These are phyloP conservation scores for Disparrhopalites patrizii DNA, from an alignment of 2,888 invertebrate species.

Conservation along the genomic window DNA sequence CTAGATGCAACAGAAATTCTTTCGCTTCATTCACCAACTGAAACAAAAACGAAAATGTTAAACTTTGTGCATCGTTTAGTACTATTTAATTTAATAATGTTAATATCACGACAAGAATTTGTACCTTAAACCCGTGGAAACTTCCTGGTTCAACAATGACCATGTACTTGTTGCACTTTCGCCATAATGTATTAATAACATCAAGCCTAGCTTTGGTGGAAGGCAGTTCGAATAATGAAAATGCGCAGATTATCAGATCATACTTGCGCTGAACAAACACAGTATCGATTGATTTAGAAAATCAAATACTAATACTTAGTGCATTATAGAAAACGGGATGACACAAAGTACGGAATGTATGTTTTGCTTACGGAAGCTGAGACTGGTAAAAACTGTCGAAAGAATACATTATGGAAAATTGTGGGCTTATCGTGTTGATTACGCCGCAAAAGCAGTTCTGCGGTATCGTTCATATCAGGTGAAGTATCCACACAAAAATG, in stretches of 20 bases:
- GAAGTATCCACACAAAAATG: constrained; percentile 83
- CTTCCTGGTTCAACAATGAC: constrained; percentile 81
- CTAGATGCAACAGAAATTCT: constrained; percentile 67
- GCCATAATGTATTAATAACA: constrained; percentile 74
- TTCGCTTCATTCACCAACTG: constrained; percentile 74
- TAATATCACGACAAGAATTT: too few species aligned
- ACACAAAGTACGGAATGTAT: too few species aligned
- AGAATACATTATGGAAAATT: constrained; percentile 62
- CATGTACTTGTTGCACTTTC: constrained; percentile 74
- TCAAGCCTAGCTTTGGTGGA: constrained; percentile 63
- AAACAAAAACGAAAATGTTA: constrained; percentile 33
- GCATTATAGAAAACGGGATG: background rate
- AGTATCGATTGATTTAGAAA: background rate
- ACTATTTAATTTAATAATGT: too few species aligned
- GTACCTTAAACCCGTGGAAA: constrained; percentile 70
- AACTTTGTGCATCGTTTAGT: background rate
- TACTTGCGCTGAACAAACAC: constrained; percentile 60
- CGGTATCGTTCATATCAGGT: constrained; percentile 73
- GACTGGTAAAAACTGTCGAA: constrained; percentile 77
- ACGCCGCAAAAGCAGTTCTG: constrained; percentile 65
- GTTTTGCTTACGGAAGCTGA: constrained; percentile 54
- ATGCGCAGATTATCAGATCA: constrained; percentile 76
- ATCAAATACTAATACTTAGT: background rate
- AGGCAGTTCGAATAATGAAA: constrained; percentile 74
- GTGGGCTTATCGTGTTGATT: constrained; percentile 62